Conservation (phyloP, 1,140 invertebrate species). For the Nilaparvata lugens region DNA sequence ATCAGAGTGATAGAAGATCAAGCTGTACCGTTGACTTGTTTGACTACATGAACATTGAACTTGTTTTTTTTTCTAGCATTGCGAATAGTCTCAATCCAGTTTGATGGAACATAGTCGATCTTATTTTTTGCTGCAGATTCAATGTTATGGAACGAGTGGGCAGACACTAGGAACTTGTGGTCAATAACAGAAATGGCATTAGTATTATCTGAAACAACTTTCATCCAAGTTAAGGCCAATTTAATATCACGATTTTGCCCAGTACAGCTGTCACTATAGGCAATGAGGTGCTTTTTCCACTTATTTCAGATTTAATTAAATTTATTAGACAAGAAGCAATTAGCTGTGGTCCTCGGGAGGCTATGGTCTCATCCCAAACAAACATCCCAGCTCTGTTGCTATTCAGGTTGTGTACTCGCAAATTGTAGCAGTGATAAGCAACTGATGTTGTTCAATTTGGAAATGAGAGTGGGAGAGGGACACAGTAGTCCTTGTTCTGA, state of each 20-base stretch:
- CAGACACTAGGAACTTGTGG: neutral
- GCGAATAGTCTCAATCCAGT: neutral
- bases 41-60: constrained; percentile 8
- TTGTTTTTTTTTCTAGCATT: neutral
- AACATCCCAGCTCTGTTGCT: constrained; percentile 17
- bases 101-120: neutral
- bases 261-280: constrained; percentile 15
- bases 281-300: constrained; percentile 1
- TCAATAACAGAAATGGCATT: neutral
- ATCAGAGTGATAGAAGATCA: no score
- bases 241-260: constrained; percentile 19
- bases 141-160: neutral
- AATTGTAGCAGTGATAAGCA: constrained; percentile 18
- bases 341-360: constrained; percentile 19
- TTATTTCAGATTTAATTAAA: neutral
- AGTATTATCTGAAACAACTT: neutral
- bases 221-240: constrained; percentile 20
- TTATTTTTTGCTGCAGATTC: neutral
- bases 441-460: constrained; percentile 9
- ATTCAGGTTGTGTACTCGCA: constrained; percentile 18
- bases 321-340: constrained; percentile 11
- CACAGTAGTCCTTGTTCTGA: neutral
- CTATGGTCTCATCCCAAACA: constrained; percentile 22
- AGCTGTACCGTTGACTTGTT: constrained; percentile 6
- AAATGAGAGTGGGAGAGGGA: constrained; percentile 8